Percentiles rank a stretch among this genome's conserved stretches.
Conservation (phyloP, 2,113 vertebrate species). For the Benthochromis sp. region DNA sequence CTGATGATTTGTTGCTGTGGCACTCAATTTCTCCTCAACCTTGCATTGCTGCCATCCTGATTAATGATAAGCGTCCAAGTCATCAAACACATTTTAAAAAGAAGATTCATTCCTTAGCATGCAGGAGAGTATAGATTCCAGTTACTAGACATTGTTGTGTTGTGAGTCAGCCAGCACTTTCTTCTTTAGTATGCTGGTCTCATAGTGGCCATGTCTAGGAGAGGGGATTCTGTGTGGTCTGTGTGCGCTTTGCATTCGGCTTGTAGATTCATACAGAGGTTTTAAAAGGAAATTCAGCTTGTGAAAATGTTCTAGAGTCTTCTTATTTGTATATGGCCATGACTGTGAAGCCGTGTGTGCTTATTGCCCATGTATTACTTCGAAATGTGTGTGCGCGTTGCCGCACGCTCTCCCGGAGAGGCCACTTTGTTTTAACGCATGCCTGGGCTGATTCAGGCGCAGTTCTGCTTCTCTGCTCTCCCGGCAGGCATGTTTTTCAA, state of each 20-base stretch:
- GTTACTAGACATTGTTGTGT: conserved; percentile 6
- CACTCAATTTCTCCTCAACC: background rate
- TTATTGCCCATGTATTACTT: background rate
- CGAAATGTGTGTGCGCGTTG: conserved; percentile 19
- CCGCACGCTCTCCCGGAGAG: conserved; percentile 41
- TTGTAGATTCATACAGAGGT: background rate
- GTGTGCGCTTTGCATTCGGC: conserved; percentile 8
- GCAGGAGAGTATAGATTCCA: background rate
- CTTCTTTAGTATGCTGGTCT: conserved; percentile 66
- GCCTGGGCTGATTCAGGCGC: conserved; percentile 68
- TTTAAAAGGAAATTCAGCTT: background rate
- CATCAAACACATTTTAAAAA: background rate
- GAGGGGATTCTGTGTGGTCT: conserved; percentile 29
- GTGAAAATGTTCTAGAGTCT: conserved; percentile 15
- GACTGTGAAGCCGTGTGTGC: background rate
- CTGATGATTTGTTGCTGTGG: background rate
- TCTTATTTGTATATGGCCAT: background rate
- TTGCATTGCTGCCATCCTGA: background rate
- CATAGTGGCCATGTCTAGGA: conserved; percentile 46
- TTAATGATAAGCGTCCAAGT: background rate
- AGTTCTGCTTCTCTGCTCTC: conserved; percentile 48
- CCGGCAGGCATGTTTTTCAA: conserved; percentile 64
- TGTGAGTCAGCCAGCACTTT: conserved; percentile 47
- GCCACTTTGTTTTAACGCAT: conserved; percentile 72
- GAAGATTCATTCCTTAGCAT: background rate